A percentile compares a stretch with the other conserved stretches of the same genome.
These are phyloP conservation scores for Agrotis exclamationis DNA, from an alignment of 2,888 invertebrate genomes.

Conservation along the genomic window DNA sequence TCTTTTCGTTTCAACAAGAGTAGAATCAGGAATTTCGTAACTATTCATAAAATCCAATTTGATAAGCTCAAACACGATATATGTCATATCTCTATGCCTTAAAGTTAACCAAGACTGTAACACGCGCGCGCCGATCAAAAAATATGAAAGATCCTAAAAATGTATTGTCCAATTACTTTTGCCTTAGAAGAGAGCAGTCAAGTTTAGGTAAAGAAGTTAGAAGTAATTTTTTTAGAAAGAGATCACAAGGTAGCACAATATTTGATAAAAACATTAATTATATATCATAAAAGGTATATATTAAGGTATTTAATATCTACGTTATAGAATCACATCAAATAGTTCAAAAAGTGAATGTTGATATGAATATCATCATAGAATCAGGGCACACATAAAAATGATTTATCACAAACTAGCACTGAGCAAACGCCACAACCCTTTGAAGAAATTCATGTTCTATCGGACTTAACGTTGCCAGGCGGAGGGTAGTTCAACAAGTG, in stretches of 20 bases:
- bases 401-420: constrained; percentile 74
- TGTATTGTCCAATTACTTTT: constrained; percentile 82
- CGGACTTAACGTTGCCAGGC: constrained; percentile 13
- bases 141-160: constrained; percentile 76
- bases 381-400: constrained; percentile 66
- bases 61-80: constrained; percentile 73
- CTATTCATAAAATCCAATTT: constrained; percentile 60
- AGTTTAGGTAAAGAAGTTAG: constrained; percentile 70
- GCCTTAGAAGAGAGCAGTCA: constrained; percentile 78
- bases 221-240: constrained; percentile 72
- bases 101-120: constrained; percentile 67
- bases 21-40: constrained; percentile 56
- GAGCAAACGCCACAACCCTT: constrained; percentile 84
- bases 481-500: constrained; percentile 1
- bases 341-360: constrained; percentile 68
- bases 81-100: constrained; percentile 67
- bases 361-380: constrained; percentile 54
- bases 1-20: constrained; percentile 61
- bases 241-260: constrained; percentile 82
- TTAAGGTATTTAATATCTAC: constrained; percentile 65
- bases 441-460: constrained; percentile 64
- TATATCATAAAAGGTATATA: constrained; percentile 65
- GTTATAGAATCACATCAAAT: constrained; percentile 73
- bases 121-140: constrained; percentile 66
- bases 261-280: constrained; percentile 70